Base-by-base conservation (phyloP, 2,113 vertebrate species). In the Pomatostomus ruficeps region DNA sequence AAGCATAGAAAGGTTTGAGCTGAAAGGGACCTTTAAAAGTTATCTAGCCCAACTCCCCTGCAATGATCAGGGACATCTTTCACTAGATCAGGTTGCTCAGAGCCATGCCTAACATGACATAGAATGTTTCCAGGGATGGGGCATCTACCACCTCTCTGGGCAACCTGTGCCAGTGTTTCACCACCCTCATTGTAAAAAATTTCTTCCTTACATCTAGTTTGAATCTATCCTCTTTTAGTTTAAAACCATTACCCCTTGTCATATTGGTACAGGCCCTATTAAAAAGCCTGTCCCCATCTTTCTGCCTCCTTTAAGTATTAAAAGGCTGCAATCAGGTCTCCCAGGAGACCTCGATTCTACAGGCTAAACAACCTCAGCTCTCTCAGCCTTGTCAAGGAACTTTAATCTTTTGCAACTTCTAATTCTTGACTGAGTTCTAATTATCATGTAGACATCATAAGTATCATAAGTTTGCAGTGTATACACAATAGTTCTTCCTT, bases 351-450 rank as follows among this genome's bases (percentile, higher is more conserved):
- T 76, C 54, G 36, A n/a, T 74, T 74, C 73, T 76, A 35, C 43
- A 49, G 43, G 12, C 43, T 62, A 55, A 55, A 55, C 12, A 11
- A 33, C 31, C 54, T 31, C 55, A 57, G 33, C 55, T n/a, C 55
- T 55, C 54, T 24, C 33, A 58, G n/a, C 55, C 71, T 91, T 96
- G 93, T 94, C 94, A 95, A 95, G 71, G 54, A 95, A 88, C 35
- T 71, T 73, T 40, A 20, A 29, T 81, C 71, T 91, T 36, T 29
- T 85, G 82, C 84, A 92, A 91, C 97, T 95, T 89, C 82, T 96
- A 94, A 97, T 97, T 97, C 95, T 95, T 91, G 90, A 93, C 70
- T 51, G 42, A 61, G 70, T 94, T 94, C 90, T 97, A 94, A 95
- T 97, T 65, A 80, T 67, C 55, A 54, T 6, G 5, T 68, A 92